These are phyloP conservation scores for Panthera uncia DNA, from an alignment of 2,113 vertebrate species.

Conservation along the genomic window DNA sequence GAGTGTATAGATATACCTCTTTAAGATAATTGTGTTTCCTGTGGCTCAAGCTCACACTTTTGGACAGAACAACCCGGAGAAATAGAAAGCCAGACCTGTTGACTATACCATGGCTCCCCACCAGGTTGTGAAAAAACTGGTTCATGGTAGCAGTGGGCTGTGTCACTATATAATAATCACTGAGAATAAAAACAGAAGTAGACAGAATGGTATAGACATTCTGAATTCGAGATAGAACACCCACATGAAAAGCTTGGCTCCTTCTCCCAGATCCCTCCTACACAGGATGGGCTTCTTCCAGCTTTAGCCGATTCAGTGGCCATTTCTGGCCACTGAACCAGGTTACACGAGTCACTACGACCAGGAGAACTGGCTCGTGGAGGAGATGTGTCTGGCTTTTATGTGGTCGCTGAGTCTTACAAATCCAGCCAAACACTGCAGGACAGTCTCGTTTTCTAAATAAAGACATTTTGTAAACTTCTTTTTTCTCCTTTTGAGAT, in stretches of 20 bases:
- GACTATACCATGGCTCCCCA: background rate
- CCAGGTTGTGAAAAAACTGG: conserved; percentile 34
- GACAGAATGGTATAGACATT: conserved; percentile 74
- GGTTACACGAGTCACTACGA: background rate
- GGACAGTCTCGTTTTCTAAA: conserved; percentile 65
- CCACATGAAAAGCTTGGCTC: conserved; percentile 70
- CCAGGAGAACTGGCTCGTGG: background rate
- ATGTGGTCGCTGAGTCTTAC: conserved; percentile 16
- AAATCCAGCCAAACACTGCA: conserved; percentile 21
- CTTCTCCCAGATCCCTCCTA: conserved; percentile 67
- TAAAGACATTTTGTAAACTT: conserved; percentile 67
- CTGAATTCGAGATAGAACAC: conserved; percentile 76
- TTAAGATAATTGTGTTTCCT: background rate
- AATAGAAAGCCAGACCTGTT: conserved; percentile 14
- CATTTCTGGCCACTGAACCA: conserved; percentile 37
- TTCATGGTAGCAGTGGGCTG: conserved; percentile 62
- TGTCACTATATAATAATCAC: conserved; percentile 71
- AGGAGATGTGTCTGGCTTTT: background rate
- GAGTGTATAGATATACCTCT: background rate
- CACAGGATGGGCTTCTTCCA: conserved; percentile 67
- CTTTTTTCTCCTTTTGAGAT: conserved; percentile 60
- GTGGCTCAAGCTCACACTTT: conserved; percentile 32
- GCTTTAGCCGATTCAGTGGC: conserved; percentile 39
- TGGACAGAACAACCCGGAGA: conserved; percentile 36
- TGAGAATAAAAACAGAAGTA: conserved; percentile 79